phyloP scores from a whole-genome alignment of 2,888 invertebrate genomes.

The Eristalis pertinax region DNA sequence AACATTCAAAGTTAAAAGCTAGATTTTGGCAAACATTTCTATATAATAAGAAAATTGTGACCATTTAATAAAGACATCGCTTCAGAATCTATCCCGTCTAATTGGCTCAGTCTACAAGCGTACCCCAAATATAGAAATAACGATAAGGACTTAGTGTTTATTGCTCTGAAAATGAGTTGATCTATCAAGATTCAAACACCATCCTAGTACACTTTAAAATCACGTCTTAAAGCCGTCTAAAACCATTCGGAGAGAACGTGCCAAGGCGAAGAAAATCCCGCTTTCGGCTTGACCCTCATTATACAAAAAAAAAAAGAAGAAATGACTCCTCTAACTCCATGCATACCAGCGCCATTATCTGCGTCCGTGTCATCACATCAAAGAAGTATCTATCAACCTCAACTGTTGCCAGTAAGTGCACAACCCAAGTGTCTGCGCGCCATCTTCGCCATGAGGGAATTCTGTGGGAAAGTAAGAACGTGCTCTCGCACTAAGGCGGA shows the following conservation, averaged over 20 bases:
- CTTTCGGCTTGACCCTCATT: conserved; percentile 42
- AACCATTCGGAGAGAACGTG: conserved; percentile 21
- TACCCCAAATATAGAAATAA: not conserved
- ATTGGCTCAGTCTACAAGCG: not conserved
- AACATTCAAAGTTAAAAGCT: too few relatives aligned
- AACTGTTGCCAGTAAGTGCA: conserved; percentile 48
- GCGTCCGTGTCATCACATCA: conserved; percentile 61
- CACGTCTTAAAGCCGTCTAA: not conserved
- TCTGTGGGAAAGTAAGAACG: conserved; percentile 65
- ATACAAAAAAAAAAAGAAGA: conserved; percentile 21
- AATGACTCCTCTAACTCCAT: conserved; percentile 34
- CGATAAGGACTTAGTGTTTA: conserved; percentile 9
- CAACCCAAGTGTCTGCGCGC: conserved; percentile 52
- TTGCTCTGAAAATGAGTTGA: not conserved
- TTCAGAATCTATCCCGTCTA: not conserved
- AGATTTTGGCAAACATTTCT: too few relatives aligned
- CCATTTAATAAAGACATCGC: too few relatives aligned
- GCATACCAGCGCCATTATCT: conserved; percentile 64
- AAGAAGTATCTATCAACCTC: conserved; percentile 55
- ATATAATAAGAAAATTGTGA: too few relatives aligned
- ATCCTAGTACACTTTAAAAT: not conserved
- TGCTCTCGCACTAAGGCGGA: conserved; percentile 58
- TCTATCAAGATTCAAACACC: not conserved
- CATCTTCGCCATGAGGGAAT: conserved; percentile 52
- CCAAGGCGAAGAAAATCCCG: conserved; percentile 17